Evolutionary conservation across 2,888 invertebrate genomes (phyloP).

Genomic region (Branchinecta sandiegonensis): DNA sequence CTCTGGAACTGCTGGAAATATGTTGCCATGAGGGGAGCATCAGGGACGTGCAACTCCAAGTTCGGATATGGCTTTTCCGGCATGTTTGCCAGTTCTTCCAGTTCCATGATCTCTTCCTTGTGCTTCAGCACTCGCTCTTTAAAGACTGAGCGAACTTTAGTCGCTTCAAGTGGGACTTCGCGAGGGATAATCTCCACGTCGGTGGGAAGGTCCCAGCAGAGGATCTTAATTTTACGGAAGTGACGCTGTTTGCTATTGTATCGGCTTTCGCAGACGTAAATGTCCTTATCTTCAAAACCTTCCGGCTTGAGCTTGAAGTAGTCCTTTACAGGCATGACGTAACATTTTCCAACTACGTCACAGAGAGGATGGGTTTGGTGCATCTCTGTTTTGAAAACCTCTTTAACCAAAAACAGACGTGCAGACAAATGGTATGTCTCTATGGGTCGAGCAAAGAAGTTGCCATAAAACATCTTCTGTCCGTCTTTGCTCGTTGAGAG

Average conservation of each 20-base stretch:
- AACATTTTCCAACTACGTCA: slow-evolving; percentile 73
- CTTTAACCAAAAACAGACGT: slow-evolving; percentile 66
- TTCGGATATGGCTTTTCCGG: slow-evolving; percentile 45
- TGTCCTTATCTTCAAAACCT: slow-evolving; percentile 76
- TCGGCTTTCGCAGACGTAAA: slow-evolving; percentile 91
- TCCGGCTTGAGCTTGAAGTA: slow-evolving; percentile 80
- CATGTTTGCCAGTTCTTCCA: slow-evolving; percentile 58
- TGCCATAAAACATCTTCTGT: slow-evolving; percentile 78
- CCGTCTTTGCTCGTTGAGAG: slow-evolving; percentile 71
- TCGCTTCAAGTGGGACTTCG: slow-evolving; percentile 61
- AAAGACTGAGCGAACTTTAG: slow-evolving; percentile 80
- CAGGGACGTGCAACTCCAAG: slow-evolving; percentile 16
- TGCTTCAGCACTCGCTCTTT: slow-evolving; percentile 77
- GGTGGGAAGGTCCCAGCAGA: slow-evolving; percentile 9
- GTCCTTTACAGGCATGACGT: slow-evolving; percentile 84
- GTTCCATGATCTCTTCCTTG: slow-evolving; percentile 69
- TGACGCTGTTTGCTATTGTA: slow-evolving; percentile 70
- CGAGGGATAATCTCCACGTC: slow-evolving; percentile 49
- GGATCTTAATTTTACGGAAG: slow-evolving; percentile 77
- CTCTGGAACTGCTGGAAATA: slow-evolving; percentile 90
- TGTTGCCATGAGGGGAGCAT: slow-evolving; percentile 40
- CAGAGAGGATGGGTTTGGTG: slow-evolving; percentile 68
- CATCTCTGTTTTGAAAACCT: slow-evolving; percentile 87
- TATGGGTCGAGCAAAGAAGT: slow-evolving; percentile 75
- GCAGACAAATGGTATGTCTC: slow-evolving; percentile 93